Evolutionary conservation across 2,888 invertebrate genomes (phyloP).

Genomic region (Liposcelis brunnea): DNA sequence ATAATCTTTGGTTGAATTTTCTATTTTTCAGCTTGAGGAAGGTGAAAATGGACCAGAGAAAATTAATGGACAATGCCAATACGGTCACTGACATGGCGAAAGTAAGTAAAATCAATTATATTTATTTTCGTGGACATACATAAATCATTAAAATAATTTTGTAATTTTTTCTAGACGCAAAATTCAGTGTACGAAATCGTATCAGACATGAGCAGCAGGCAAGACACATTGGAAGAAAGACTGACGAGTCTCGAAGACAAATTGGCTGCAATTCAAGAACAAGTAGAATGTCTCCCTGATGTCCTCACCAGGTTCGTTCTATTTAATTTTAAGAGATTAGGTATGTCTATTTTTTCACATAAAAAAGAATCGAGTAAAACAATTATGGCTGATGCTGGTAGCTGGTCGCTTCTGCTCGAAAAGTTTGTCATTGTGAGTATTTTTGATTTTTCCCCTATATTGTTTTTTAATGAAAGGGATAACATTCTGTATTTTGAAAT

Average conservation of each 20-base stretch:
- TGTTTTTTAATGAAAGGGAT: not conserved
- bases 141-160: no score
- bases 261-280: conserved; percentile 57
- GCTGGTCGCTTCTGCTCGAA: no score
- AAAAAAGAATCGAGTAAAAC: not conserved
- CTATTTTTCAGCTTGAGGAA: conserved; percentile 77
- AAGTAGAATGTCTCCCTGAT: conserved; percentile 24
- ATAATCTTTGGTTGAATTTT: no score
- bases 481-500: no score
- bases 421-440: not conserved
- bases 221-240: conserved; percentile 85
- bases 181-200: conserved; percentile 97
- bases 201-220: conserved; percentile 89
- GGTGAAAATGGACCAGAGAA: conserved; percentile 99
- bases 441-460: not conserved
- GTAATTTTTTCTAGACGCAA: conserved; percentile 74
- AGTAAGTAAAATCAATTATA: conserved; percentile 46
- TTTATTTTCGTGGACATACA: no score
- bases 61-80: conserved; percentile 97
- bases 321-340: conserved; percentile 17
- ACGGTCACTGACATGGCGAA: conserved; percentile 99
- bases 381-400: no score
- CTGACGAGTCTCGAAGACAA: conserved; percentile 86
- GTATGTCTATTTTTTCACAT: conserved; percentile 10
- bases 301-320: conserved; percentile 20